Base-by-base conservation (phyloP, 2,797 vertebrate genomes). In the Eutrigla gurnardus region DNA sequence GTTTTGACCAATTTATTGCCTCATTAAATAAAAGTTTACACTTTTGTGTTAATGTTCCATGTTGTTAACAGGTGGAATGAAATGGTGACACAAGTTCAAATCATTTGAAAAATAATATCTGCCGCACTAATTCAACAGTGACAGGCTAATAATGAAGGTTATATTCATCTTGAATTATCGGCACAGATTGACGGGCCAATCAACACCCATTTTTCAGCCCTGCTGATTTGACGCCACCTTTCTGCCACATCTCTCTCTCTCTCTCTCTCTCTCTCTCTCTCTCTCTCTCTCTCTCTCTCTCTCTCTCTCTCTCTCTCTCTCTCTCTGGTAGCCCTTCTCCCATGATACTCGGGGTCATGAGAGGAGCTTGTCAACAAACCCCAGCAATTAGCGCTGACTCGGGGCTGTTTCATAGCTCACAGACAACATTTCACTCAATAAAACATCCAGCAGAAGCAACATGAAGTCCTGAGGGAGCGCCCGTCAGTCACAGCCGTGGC, bases 301-400 rank as follows among this genome's bases (percentile, higher is more conserved):
- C 25, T 25, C 25, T 25, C 25, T 25, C 25, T 25, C 25, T 25
- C 25, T 25, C 25, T 25, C 25, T 25, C 25, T 25, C 25, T 25
- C 25, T 25, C 25, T 25, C 25, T 63, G 64, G 49, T 50, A 36
- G 32, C 37, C 9, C 14, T 47, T 65, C 53, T 76, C 79, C 36
- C 62, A 35, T 68, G 60, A 25, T 17, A 37, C 35, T 54, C 73
- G 12, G 71, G 80, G 81, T 87, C 76, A 72, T 63, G 7, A 61
- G 10, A 52, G 6, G 35, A 12, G 70, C 87, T 85, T 82, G 89
- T 88, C 85, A 82, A 83, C 89, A 85, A 80, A 78, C 64, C 64
- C 65, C 55, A 73, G 66, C 81, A 82, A 83, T 88, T 86, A 90
- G 73, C 71, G 81, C 58, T 42, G 78, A 84, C 75, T 73, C 0